Conservation (phyloP, 2,888 invertebrate genomes). For the Cephus pulcher region DNA sequence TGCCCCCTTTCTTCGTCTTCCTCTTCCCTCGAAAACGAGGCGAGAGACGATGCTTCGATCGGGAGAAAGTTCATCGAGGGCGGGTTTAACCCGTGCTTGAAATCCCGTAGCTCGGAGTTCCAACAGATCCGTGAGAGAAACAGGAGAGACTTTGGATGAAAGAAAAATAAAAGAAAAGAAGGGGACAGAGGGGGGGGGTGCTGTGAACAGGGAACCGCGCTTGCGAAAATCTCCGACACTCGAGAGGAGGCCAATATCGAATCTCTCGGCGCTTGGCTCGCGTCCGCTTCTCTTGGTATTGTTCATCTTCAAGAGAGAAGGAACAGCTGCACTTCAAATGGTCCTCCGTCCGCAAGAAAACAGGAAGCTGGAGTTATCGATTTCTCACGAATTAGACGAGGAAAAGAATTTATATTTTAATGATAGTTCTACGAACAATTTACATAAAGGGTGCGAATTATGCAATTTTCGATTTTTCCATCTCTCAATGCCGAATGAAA, state of each 20-base stretch:
- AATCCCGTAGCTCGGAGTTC: constrained; percentile 21
- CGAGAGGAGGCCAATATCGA: background rate
- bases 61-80: constrained; percentile 27
- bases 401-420: background rate
- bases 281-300: background rate
- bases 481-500: background rate
- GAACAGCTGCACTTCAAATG: background rate
- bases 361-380: background rate
- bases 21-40: constrained; percentile 6
- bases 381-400: background rate
- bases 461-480: background rate
- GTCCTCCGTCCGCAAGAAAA: background rate
- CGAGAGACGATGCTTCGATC: constrained; percentile 26
- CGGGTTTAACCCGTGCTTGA: constrained; percentile 35
- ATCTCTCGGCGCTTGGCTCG: background rate
- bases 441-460: background rate
- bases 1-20: background rate
- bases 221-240: background rate
- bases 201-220: background rate
- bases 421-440: background rate
- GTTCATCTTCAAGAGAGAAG: background rate
- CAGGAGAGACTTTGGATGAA: background rate
- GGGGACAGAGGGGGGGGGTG: background rate
- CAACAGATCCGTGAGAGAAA: background rate
- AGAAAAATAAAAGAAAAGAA: background rate